Conservation (phyloP, 2,113 vertebrate species). For the Vimba vimba region DNA sequence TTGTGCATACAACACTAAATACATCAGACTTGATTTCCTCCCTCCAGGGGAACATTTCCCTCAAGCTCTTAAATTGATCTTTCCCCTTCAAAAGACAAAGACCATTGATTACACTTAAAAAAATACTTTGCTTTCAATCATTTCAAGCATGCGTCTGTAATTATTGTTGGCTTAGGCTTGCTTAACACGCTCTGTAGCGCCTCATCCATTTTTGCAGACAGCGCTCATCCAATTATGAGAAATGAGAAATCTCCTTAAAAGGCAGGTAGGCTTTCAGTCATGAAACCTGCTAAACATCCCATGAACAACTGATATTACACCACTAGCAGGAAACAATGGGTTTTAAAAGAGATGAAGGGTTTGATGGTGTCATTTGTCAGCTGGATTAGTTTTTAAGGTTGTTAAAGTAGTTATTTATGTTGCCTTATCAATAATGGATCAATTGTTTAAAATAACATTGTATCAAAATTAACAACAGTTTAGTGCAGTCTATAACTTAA, state of each 20-base stretch:
- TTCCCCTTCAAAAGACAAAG: constrained; percentile 58
- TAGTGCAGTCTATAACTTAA: neutral
- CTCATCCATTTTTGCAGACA: constrained; percentile 63
- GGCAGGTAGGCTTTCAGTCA: constrained; percentile 57
- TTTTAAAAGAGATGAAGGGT: neutral
- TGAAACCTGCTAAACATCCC: constrained; percentile 50
- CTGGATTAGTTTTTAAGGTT: constrained; percentile 16
- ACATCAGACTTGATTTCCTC: constrained; percentile 41
- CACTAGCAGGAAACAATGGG: constrained; percentile 1
- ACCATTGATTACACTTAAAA: constrained; percentile 71
- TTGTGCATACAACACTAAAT: neutral
- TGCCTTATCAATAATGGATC: constrained; percentile 5
- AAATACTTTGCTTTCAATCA: constrained; percentile 71
- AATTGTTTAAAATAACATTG: neutral
- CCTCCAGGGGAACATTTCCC: constrained; percentile 57
- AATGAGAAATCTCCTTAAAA: constrained; percentile 55
- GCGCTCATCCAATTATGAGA: constrained; percentile 67
- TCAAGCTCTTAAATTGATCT: constrained; percentile 57
- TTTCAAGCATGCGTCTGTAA: constrained; percentile 2
- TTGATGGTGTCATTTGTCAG: neutral
- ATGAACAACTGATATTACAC: constrained; percentile 57
- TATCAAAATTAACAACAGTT: neutral
- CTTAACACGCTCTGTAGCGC: constrained; percentile 58
- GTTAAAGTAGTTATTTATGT: neutral
- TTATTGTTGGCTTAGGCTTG: constrained; percentile 59